phyloP scores from a whole-genome alignment of 2,113 vertebrate species.

The Hassar affinis region DNA sequence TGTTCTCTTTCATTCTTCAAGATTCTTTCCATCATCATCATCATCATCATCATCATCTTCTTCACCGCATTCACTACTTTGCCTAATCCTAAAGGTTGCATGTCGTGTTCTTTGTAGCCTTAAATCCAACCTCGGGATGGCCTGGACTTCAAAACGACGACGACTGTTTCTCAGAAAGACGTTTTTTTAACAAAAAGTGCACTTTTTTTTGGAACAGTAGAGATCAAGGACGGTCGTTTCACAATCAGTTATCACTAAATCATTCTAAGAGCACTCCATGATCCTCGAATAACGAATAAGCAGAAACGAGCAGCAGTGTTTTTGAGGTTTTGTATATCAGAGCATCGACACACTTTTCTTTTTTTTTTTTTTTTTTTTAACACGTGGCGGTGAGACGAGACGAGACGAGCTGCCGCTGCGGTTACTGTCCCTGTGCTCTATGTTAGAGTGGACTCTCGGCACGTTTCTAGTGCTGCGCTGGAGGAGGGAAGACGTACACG shows the following conservation, averaged over 20 bases:
- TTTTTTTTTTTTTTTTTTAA: not conserved
- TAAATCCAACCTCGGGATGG: constrained; percentile 46
- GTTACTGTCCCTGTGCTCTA: constrained; percentile 85
- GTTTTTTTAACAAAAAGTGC: constrained; percentile 64
- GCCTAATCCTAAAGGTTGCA: not conserved
- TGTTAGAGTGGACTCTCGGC: constrained; percentile 93
- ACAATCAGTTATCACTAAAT: constrained; percentile 27
- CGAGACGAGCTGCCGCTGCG: constrained; percentile 68
- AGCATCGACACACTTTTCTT: constrained; percentile 53
- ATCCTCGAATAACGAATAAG: constrained; percentile 22
- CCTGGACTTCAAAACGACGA: constrained; percentile 48
- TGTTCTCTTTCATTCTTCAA: not conserved
- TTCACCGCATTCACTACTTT: constrained; percentile 11
- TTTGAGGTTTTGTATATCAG: constrained; percentile 54
- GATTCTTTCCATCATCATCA: constrained; percentile 32
- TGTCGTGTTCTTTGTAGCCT: constrained; percentile 58
- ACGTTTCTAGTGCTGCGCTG: constrained; percentile 83
- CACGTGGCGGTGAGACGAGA: constrained; percentile 7
- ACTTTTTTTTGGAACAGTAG: constrained; percentile 61
- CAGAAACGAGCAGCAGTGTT: not conserved
- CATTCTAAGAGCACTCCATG: constrained; percentile 31
- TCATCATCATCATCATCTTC: not conserved
- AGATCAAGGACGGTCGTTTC: not conserved
- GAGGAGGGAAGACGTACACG: constrained; percentile 23
- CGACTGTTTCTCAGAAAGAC: constrained; percentile 58